A percentile compares a stretch with the other conserved stretches of the same genome.
These are phyloP conservation scores for Laticauda laticaudata DNA, from an alignment of 2,113 vertebrate genomes.

Conservation along the genomic window DNA sequence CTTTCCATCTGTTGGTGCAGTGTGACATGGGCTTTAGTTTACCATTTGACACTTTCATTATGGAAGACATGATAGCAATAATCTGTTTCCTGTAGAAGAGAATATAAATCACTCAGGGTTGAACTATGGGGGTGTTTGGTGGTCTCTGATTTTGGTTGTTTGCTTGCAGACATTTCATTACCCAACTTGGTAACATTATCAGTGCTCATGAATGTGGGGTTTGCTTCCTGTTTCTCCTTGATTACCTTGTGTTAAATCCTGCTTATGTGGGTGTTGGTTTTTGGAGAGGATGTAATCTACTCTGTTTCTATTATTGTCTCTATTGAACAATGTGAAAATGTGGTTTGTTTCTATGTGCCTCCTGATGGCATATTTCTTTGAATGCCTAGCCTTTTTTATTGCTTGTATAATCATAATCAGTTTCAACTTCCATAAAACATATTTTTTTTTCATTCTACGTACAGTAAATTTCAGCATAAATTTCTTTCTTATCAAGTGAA, in stretches of 20 bases:
- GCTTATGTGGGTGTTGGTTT: too few relatives aligned
- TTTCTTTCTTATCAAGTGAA: background rate
- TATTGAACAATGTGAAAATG: background rate
- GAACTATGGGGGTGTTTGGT: too few relatives aligned
- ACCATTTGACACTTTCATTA: background rate
- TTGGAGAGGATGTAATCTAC: too few relatives aligned
- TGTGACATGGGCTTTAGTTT: background rate
- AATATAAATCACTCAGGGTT: too few relatives aligned
- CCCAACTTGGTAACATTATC: too few relatives aligned
- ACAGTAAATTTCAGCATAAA: background rate
- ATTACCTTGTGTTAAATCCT: too few relatives aligned
- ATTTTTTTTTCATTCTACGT: background rate
- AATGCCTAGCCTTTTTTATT: background rate
- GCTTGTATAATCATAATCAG: background rate
- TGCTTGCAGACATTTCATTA: too few relatives aligned
- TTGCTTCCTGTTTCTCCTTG: too few relatives aligned
- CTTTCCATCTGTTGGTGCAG: too few relatives aligned
- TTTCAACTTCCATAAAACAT: background rate
- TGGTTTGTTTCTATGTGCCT: background rate
- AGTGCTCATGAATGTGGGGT: too few relatives aligned
- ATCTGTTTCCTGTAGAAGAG: background rate
- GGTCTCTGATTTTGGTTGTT: too few relatives aligned
- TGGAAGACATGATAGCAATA: background rate
- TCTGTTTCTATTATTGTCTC: background rate
- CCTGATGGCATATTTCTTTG: background rate